These are phyloP conservation scores for Cyrtonyx montezumae DNA, from an alignment of 2,113 vertebrate genomes.

Conservation along the genomic window DNA sequence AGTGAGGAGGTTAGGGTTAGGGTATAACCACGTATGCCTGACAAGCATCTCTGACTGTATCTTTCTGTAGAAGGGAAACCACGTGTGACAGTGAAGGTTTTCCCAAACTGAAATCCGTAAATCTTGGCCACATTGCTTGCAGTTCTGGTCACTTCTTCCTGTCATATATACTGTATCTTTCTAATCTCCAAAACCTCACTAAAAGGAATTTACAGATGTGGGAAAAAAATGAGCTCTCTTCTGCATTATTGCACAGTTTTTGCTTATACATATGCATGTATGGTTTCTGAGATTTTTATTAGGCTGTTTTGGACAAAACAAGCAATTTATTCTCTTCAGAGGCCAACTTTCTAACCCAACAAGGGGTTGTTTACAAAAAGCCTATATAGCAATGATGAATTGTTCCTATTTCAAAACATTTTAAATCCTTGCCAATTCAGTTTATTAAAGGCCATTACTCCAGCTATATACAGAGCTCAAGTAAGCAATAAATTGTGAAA, in stretches of 20 bases:
- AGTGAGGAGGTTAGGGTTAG: neutral
- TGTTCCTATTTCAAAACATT: slow-evolving; percentile 67
- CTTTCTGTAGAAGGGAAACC: slow-evolving; percentile 31
- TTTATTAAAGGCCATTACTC: slow-evolving; percentile 73
- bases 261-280: slow-evolving; percentile 70
- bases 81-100: neutral
- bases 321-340: slow-evolving; percentile 73
- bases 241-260: slow-evolving; percentile 63
- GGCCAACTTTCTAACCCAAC: slow-evolving; percentile 74
- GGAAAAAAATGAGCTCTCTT: slow-evolving; percentile 31
- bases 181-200: neutral
- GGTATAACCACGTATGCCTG: slow-evolving; percentile 5
- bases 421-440: slow-evolving; percentile 67
- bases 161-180: neutral
- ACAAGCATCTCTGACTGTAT: neutral
- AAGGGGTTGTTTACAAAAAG: slow-evolving; percentile 77
- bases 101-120: slow-evolving; percentile 27
- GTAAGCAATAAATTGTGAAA: slow-evolving; percentile 74
- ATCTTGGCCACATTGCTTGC: neutral
- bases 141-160: slow-evolving; percentile 31
- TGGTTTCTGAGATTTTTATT: slow-evolving; percentile 69
- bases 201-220: slow-evolving; percentile 47
- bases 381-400: slow-evolving; percentile 65
- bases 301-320: slow-evolving; percentile 75
- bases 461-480: slow-evolving; percentile 52